A percentile compares a stretch with the other conserved stretches of the same genome.
Evolutionary conservation across 2,888 invertebrate species (phyloP).

Genomic region (Pheosia gnoma): DNA sequence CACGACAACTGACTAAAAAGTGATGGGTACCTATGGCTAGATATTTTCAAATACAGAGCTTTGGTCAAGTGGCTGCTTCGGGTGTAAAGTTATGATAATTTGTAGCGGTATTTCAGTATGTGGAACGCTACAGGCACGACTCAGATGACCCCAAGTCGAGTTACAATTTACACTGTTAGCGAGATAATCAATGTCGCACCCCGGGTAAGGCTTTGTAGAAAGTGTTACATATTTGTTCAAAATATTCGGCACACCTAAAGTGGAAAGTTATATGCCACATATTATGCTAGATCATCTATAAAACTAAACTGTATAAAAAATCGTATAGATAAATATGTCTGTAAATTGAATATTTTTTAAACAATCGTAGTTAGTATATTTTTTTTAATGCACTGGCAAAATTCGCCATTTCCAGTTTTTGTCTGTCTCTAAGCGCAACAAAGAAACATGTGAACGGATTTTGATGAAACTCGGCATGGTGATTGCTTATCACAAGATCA

Average conservation of each 20-base stretch:
- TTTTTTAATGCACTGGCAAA: too few relatives aligned
- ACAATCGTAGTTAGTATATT: too few relatives aligned
- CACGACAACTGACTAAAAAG: conserved; percentile 62
- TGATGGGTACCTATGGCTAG: conserved; percentile 48
- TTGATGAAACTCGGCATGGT: too few relatives aligned
- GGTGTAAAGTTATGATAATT: conserved; percentile 77
- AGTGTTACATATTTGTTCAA: conserved; percentile 78
- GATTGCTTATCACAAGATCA: too few relatives aligned
- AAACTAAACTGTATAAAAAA: neutral
- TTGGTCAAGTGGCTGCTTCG: conserved; percentile 20
- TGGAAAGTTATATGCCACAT: conserved; percentile 40
- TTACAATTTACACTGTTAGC: conserved; percentile 79
- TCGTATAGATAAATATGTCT: too few relatives aligned
- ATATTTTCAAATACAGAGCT: conserved; percentile 52
- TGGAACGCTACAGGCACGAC: conserved; percentile 72
- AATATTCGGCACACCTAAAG: conserved; percentile 50
- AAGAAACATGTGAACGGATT: too few relatives aligned
- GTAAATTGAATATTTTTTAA: too few relatives aligned
- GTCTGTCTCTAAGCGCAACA: too few relatives aligned
- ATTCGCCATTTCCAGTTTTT: too few relatives aligned
- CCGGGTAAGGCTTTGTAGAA: conserved; percentile 58
- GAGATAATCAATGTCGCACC: conserved; percentile 63
- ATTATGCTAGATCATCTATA: conserved; percentile 8
- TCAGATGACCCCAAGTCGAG: conserved; percentile 58
- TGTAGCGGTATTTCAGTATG: conserved; percentile 76